phyloP scores from a whole-genome alignment of 2,113 vertebrate genomes.

The Pardalotus punctatus region DNA sequence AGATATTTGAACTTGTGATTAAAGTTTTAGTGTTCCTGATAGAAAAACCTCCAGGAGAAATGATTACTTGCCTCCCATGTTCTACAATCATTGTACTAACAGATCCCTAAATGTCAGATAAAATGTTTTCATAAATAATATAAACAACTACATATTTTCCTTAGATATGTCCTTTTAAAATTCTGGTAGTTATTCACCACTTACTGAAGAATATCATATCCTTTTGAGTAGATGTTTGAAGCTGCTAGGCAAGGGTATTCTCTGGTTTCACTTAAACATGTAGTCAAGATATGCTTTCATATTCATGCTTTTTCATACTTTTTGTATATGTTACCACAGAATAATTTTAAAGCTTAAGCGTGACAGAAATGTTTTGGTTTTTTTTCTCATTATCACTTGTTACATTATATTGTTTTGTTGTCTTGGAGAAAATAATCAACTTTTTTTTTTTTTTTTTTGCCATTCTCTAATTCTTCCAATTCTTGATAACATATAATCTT shows the following conservation, averaged over 20 bases:
- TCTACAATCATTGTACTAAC: background rate
- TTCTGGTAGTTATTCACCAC: background rate
- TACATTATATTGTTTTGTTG: background rate
- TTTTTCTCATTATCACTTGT: background rate
- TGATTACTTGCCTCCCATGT: background rate
- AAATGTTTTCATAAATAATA: conserved; percentile 57
- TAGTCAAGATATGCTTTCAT: background rate
- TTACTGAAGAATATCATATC: background rate
- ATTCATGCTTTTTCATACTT: background rate
- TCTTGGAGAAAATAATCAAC: background rate
- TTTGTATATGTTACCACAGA: background rate
- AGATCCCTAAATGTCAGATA: conserved; percentile 22
- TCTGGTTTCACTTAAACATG: background rate
- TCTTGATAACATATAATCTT: background rate
- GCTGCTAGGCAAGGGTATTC: background rate
- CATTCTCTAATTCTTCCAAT: background rate
- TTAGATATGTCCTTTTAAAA: conserved; percentile 14
- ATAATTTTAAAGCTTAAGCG: background rate
- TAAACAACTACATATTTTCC: conserved; percentile 18
- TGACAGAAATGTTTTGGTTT: background rate
- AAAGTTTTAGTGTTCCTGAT: background rate
- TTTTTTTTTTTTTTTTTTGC: no score
- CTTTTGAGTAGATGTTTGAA: background rate
- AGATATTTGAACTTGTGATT: background rate
- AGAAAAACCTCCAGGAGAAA: background rate